Percentiles rank a stretch among this genome's conserved stretches.
These are phyloP conservation scores for Platycheirus albimanus DNA, from an alignment of 2,888 invertebrate genomes.

Conservation along the genomic window DNA sequence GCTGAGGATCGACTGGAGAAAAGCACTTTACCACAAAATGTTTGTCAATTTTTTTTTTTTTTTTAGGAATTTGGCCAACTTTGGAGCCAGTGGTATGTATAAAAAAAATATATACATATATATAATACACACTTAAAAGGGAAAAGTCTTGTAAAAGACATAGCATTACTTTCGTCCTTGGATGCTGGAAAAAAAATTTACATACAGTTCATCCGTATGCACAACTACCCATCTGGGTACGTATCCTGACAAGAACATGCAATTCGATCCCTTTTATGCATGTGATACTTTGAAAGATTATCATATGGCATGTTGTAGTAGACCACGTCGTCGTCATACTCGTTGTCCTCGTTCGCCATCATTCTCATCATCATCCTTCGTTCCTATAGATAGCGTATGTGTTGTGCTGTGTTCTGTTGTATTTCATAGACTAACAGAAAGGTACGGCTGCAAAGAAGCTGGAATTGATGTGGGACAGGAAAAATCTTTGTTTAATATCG, in stretches of 20 bases:
- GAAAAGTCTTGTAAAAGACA: constrained; percentile 31
- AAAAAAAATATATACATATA: not conserved
- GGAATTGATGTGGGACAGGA: constrained; percentile 75
- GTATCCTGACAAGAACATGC: constrained; percentile 56
- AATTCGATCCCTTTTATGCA: constrained; percentile 69
- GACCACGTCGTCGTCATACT: constrained; percentile 30
- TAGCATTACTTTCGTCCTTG: constrained; percentile 30
- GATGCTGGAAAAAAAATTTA: constrained; percentile 40
- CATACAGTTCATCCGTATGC: constrained; percentile 52
- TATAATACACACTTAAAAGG: constrained; percentile 12
- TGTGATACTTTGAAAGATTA: constrained; percentile 67
- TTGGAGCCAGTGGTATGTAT: constrained; percentile 9
- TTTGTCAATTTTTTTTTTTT: not conserved
- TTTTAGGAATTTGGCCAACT: constrained; percentile 7
- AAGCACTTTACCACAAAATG: not conserved
- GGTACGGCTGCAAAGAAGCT: not conserved
- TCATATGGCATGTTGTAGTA: constrained; percentile 67
- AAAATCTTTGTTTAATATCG: constrained; percentile 50
- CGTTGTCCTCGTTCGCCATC: constrained; percentile 5
- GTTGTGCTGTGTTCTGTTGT: too few relatives aligned
- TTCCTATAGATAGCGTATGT: constrained; percentile 43
- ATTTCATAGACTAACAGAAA: constrained; percentile 31
- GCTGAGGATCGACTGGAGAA: not conserved
- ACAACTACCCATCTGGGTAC: constrained; percentile 54
- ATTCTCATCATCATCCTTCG: constrained; percentile 32